phyloP scores from a whole-genome alignment of 2,113 vertebrate species.

The Pimephales promelas region DNA sequence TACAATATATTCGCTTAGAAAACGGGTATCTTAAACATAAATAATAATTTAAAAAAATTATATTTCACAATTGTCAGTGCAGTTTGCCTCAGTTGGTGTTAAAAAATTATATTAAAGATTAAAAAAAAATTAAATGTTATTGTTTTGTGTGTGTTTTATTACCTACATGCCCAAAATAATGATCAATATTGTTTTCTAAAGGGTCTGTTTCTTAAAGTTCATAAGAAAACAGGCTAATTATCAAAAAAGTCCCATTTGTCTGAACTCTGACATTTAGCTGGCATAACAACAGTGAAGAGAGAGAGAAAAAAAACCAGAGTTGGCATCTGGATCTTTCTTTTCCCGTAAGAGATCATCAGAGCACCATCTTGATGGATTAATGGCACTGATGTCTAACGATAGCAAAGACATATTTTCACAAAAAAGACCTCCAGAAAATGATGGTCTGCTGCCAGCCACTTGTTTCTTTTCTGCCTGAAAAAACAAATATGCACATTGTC shows the following conservation, averaged over 20 bases:
- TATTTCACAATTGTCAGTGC: neutral
- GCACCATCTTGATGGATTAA: slow-evolving; percentile 61
- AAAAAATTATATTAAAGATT: too few relatives aligned
- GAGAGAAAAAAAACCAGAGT: slow-evolving; percentile 24
- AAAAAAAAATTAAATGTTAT: too few relatives aligned
- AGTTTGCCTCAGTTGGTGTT: neutral
- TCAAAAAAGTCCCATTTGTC: neutral
- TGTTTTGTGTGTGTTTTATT: too few relatives aligned
- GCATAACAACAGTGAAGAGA: slow-evolving; percentile 26
- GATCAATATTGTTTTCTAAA: neutral
- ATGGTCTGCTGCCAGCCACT: slow-evolving; percentile 65
- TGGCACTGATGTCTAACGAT: slow-evolving; percentile 45
- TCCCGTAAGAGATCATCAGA: slow-evolving; percentile 45
- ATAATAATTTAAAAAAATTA: too few relatives aligned
- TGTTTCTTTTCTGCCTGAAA: slow-evolving; percentile 49
- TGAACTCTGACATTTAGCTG: neutral
- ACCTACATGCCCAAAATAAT: neutral
- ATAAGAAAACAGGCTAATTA: neutral
- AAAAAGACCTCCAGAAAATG: slow-evolving; percentile 50
- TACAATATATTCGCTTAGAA: neutral
- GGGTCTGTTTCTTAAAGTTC: neutral
- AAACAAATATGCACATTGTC: slow-evolving; percentile 55
- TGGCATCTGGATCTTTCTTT: slow-evolving; percentile 51
- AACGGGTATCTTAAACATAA: neutral
- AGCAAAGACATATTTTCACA: slow-evolving; percentile 34